phyloP scores from a whole-genome alignment of 1,140 invertebrate species.

The Habropoda laboriosa region DNA sequence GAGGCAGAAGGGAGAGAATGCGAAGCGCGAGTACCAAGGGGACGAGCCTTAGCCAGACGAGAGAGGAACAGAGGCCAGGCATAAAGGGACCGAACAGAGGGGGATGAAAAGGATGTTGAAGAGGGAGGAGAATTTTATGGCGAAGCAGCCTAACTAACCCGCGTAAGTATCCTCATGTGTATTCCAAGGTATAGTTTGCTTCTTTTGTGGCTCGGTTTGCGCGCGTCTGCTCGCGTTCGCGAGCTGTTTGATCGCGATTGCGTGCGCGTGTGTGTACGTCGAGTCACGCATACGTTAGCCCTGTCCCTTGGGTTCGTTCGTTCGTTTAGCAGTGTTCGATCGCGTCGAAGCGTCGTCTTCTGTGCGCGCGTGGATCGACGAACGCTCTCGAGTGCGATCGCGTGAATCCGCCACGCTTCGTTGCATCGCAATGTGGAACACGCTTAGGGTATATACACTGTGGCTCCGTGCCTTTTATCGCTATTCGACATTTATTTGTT shows the following conservation, averaged over 20 bases:
- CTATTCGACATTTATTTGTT: slow-evolving; percentile 52
- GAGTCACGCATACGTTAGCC: not conserved
- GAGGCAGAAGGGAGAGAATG: slow-evolving; percentile 23
- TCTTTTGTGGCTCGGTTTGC: slow-evolving; percentile 7
- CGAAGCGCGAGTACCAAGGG: not conserved
- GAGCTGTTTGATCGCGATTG: slow-evolving; percentile 26
- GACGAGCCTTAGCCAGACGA: slow-evolving; percentile 4
- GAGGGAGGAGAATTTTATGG: slow-evolving; percentile 50
- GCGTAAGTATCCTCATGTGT: slow-evolving; percentile 32
- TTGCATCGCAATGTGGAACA: slow-evolving; percentile 51
- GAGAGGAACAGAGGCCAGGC: slow-evolving; percentile 15
- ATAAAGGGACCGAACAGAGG: slow-evolving; percentile 31
- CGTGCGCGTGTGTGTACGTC: not conserved
- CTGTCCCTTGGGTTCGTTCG: too few relatives aligned
- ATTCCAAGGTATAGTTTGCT: slow-evolving; percentile 10
- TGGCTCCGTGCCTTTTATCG: slow-evolving; percentile 45
- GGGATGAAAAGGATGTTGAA: slow-evolving; percentile 44
- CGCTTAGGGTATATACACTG: slow-evolving; percentile 22
- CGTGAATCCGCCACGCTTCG: slow-evolving; percentile 51
- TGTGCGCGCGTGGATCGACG: slow-evolving; percentile 41
- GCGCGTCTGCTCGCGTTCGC: slow-evolving; percentile 5
- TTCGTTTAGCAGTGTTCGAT: slow-evolving; percentile 1
- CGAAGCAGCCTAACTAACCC: slow-evolving; percentile 39
- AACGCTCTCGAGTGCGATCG: slow-evolving; percentile 28
- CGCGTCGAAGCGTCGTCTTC: slow-evolving; percentile 3